Evolutionary conservation across 1,140 invertebrate species (phyloP).

Genomic region (Gonioctena quinquepunctata): DNA sequence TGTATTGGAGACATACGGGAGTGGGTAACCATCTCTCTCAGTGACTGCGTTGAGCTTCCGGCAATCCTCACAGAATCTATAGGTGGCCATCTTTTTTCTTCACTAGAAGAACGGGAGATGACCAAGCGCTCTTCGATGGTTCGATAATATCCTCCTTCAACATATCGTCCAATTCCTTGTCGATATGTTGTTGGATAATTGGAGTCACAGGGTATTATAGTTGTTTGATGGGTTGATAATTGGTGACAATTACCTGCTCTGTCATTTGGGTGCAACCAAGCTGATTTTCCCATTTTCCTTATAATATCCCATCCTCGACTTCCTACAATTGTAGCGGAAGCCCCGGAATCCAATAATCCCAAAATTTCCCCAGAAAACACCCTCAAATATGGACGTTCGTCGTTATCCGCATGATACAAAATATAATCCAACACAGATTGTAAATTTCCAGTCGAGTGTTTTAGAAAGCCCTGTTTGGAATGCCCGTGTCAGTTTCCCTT

Average conservation of each 20-base stretch:
- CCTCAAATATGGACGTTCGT: slow-evolving; percentile 47
- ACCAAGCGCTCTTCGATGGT: slow-evolving; percentile 25
- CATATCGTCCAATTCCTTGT: slow-evolving; percentile 8
- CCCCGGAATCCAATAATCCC: too few relatives aligned
- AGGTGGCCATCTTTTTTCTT: slow-evolving; percentile 41
- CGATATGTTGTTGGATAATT: background rate
- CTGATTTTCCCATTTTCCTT: too few relatives aligned
- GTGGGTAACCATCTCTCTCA: slow-evolving; percentile 20
- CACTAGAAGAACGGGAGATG: slow-evolving; percentile 36
- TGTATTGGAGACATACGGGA: slow-evolving; percentile 12
- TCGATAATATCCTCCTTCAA: slow-evolving; percentile 4
- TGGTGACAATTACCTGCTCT: too few relatives aligned
- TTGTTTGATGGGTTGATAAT: background rate
- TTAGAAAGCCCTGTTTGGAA: background rate
- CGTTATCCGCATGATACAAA: slow-evolving; percentile 15
- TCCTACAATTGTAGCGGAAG: too few relatives aligned
- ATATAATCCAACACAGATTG: background rate
- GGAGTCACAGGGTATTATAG: background rate
- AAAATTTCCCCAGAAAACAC: too few relatives aligned
- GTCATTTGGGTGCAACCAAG: too few relatives aligned
- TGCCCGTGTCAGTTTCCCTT: background rate
- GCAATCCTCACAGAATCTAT: slow-evolving; percentile 49
- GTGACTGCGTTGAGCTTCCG: slow-evolving; percentile 36
- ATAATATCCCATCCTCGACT: too few relatives aligned
- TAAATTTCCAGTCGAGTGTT: background rate